phyloP scores from a whole-genome alignment of 1,140 invertebrate species.

The Drosophila triauraria region DNA sequence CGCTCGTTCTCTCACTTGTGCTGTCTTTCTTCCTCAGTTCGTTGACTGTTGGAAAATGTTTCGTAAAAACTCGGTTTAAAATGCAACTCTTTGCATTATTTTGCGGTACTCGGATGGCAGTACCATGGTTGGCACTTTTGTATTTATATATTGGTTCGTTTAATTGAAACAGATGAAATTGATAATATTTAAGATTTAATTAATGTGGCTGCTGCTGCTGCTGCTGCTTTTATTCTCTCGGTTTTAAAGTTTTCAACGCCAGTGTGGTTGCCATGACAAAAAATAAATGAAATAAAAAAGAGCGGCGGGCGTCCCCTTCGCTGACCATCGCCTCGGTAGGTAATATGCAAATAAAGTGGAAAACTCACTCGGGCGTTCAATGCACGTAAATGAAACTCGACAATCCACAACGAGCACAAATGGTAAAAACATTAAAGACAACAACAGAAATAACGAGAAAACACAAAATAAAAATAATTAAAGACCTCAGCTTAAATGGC shows the following conservation, averaged over 20 bases:
- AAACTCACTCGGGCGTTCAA: conserved; percentile 63
- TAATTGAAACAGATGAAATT: conserved; percentile 52
- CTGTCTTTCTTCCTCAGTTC: conserved; percentile 49
- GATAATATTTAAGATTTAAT: conserved; percentile 30
- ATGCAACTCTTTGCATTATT: conserved; percentile 68
- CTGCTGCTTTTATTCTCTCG: conserved; percentile 20
- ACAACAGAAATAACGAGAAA: conserved; percentile 1
- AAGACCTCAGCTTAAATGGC: conserved; percentile 5
- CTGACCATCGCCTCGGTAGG: conserved; percentile 10
- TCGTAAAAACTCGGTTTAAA: conserved; percentile 51
- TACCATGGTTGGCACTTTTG: conserved; percentile 48
- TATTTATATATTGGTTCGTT: conserved; percentile 21
- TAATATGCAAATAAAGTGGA: conserved; percentile 60
- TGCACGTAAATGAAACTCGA: conserved; percentile 53
- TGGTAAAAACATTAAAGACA: conserved; percentile 16
- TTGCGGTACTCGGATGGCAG: conserved; percentile 46
- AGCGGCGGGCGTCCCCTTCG: not conserved
- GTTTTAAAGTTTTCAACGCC: conserved; percentile 8
- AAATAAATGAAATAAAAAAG: conserved; percentile 9
- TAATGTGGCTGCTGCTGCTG: conserved; percentile 32
- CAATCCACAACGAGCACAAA: conserved; percentile 33
- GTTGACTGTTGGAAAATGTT: conserved; percentile 54
- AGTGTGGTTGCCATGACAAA: conserved; percentile 62
- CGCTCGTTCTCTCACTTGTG: conserved; percentile 3
- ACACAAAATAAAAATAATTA: conserved; percentile 6